Conservation (phyloP, 2,888 invertebrate genomes). For the Pimpla rufipes region DNA sequence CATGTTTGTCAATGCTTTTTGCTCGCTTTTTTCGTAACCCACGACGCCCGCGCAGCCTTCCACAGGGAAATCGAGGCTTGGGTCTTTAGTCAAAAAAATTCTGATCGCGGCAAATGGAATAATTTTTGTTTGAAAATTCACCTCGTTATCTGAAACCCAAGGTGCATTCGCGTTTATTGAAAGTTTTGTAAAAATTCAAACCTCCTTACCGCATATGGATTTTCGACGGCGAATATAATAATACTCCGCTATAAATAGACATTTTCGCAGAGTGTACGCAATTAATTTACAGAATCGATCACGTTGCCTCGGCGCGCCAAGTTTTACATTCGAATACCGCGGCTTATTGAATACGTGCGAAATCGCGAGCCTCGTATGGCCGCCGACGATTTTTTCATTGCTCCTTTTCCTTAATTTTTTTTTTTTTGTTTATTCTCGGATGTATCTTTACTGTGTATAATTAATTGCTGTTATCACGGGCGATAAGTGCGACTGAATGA, state of each 20-base stretch:
- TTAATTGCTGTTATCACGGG: background rate
- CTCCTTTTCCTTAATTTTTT: background rate
- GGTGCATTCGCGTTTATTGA: too few relatives aligned
- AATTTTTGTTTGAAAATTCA: too few relatives aligned
- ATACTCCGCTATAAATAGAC: too few relatives aligned
- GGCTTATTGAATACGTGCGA: slow-evolving; percentile 28
- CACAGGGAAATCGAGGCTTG: slow-evolving; percentile 8
- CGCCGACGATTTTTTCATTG: slow-evolving; percentile 1
- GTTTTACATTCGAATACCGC: background rate
- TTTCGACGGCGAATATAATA: too few relatives aligned
- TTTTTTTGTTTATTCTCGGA: background rate
- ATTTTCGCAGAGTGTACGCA: too few relatives aligned
- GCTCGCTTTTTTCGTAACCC: background rate
- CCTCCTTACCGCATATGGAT: too few relatives aligned
- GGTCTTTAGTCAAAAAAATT: background rate
- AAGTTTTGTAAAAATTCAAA: too few relatives aligned
- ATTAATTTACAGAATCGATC: background rate
- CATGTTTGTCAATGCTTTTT: slow-evolving; percentile 8
- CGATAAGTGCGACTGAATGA: slow-evolving; percentile 17
- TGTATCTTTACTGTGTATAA: background rate
- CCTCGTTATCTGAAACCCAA: too few relatives aligned
- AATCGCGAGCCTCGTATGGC: background rate
- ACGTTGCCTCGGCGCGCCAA: background rate
- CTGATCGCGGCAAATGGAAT: too few relatives aligned
- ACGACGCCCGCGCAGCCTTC: slow-evolving; percentile 3